Percentiles rank a stretch among this genome's conserved stretches.
phyloP scores from a whole-genome alignment of 1,140 invertebrate genomes.

The Fopius arisanus region DNA sequence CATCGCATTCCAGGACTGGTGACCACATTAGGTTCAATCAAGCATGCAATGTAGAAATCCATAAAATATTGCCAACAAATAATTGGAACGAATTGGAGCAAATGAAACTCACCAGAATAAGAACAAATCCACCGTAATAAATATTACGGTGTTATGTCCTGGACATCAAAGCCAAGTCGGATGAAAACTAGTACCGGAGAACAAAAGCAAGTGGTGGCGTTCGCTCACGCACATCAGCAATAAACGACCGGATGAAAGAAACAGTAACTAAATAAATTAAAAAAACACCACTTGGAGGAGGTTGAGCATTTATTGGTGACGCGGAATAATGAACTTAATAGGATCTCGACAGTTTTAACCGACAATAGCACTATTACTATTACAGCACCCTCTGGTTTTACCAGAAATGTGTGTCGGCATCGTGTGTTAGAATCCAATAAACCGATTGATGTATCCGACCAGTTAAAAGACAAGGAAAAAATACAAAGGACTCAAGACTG shows the following conservation, averaged over 20 bases:
- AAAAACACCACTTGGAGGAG: slow-evolving; percentile 17
- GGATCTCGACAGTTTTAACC: slow-evolving; percentile 8
- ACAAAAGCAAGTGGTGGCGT: not conserved
- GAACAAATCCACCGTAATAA: not conserved
- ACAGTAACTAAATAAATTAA: not conserved
- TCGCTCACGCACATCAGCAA: not conserved
- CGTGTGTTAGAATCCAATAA: slow-evolving; percentile 6
- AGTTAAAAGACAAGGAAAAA: not conserved
- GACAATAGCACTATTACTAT: not conserved
- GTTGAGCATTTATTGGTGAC: slow-evolving; percentile 32
- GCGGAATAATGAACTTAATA: slow-evolving; percentile 38
- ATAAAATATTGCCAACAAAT: not conserved
- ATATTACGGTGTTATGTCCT: slow-evolving; percentile 8
- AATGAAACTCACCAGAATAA: not conserved
- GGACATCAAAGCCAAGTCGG: not conserved
- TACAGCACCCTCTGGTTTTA: not conserved
- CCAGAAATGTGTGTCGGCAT: slow-evolving; percentile 8
- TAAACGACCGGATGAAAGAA: slow-evolving; percentile 23
- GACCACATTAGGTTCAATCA: not conserved
- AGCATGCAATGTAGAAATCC: not conserved
- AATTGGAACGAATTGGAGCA: slow-evolving; percentile 9
- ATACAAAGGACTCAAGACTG: not conserved
- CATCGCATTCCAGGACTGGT: not conserved
- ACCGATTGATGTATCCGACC: slow-evolving; percentile 24
- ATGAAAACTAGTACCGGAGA: not conserved